Conservation (phyloP, 2,888 invertebrate genomes). For the Orchestes rusci region DNA sequence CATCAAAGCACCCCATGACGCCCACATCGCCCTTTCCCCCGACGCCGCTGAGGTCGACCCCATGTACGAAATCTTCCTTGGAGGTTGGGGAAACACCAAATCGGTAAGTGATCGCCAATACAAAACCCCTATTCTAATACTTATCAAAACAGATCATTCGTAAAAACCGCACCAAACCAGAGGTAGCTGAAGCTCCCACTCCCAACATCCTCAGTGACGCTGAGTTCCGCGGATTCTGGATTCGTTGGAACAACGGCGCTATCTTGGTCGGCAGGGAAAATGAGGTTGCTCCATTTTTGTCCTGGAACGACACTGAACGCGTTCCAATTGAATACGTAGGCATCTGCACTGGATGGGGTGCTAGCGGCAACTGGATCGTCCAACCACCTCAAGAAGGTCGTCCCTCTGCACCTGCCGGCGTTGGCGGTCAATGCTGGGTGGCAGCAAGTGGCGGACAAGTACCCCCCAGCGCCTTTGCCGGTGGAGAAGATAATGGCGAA, state of each 20-base stretch:
- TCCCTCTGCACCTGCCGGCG: neutral
- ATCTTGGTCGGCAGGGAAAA: constrained; percentile 42
- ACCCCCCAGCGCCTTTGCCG: constrained; percentile 68
- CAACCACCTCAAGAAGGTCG: constrained; percentile 43
- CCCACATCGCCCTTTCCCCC: constrained; percentile 73
- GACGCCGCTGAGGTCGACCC: constrained; percentile 65
- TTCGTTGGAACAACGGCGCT: constrained; percentile 60
- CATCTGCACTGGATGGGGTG: constrained; percentile 83
- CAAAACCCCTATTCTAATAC: neutral
- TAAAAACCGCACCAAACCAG: constrained; percentile 59
- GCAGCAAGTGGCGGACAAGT: constrained; percentile 59
- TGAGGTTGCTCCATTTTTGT: constrained; percentile 70
- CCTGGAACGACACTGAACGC: constrained; percentile 63
- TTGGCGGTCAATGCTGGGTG: constrained; percentile 51
- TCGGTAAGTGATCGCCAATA: constrained; percentile 40
- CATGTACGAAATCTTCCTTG: constrained; percentile 81
- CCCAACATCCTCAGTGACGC: constrained; percentile 64
- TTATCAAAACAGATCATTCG: constrained; percentile 58
- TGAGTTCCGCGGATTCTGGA: constrained; percentile 78
- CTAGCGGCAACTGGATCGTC: constrained; percentile 72
- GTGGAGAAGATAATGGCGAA: constrained; percentile 54
- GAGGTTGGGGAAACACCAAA: constrained; percentile 82
- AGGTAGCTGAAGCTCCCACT: constrained; percentile 53
- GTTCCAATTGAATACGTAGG: constrained; percentile 69
- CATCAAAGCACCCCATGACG: constrained; percentile 74